Evolutionary conservation across 2,797 vertebrate genomes (phyloP), one percentile per base, ranked within the genome.

Genomic region (Lutjanus campechanus): DNA sequence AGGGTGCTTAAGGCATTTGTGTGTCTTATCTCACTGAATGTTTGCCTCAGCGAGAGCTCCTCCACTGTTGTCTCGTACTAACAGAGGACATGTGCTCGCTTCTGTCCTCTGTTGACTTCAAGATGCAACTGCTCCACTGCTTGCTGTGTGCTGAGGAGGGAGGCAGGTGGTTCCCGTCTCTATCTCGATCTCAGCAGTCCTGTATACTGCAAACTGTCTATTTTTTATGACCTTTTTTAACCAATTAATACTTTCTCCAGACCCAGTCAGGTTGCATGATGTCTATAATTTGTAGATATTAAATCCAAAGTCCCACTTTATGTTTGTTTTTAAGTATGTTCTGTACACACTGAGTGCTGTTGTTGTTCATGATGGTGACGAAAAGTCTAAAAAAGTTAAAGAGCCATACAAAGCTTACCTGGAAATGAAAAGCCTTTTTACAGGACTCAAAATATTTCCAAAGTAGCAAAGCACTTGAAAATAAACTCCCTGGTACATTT

Each of bases 11-110:
- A 70, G 82, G 73, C 71, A 40, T 83, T 75, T 77, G 77, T 78
- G 83, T 73, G 84, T 79, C 84, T 86, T 90, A 84, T 88, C 82
- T 89, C 51, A 0, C 59, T 8, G 77, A 79, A 43, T 65, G 75
- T 79, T 81, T 79, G 82, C 77, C 61, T 83, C 51, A 13, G 67
- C 25, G 75, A 56, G 56, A 76, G 76, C 73, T 71, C 36, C 55
- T 69, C 60, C 54, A 46, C 81, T 72, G 74, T 58, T 61, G 71
- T 64, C 73, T 83, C 20, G n/a, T 43, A 78, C 64, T 55, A 43
- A 77, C 50, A 54, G 49, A 68, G 73, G 81, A 76, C 67, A 51
- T 36, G 36, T 11, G 65, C 67, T 77, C 40, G 9, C 43, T 65
- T 55, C 64, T 64, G 82, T 84, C 80, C 76, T 82, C 74, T 73